Percentiles rank a stretch among this genome's conserved stretches.
Conservation (phyloP, 2,888 invertebrate species). For the Spialia ferax region DNA sequence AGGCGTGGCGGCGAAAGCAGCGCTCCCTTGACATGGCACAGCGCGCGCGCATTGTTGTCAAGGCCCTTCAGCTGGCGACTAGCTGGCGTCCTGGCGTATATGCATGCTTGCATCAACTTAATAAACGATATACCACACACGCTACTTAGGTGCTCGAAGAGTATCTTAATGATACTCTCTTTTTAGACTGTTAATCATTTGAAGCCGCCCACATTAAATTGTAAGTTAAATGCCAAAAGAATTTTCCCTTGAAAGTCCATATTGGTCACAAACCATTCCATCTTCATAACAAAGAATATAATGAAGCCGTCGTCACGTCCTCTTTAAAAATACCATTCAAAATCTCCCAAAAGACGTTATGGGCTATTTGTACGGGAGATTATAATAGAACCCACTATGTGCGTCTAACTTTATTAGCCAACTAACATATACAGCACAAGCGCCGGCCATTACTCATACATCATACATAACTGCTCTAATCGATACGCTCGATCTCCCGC, state of each 20-base stretch:
- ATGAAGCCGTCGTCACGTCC: too few species aligned
- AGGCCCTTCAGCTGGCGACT: not conserved
- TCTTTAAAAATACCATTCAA: not conserved
- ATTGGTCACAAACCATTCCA: too few species aligned
- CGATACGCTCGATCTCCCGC: conserved; percentile 43
- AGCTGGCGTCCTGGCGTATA: not conserved
- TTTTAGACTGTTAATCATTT: too few species aligned
- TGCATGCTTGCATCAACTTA: not conserved
- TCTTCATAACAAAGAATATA: too few species aligned
- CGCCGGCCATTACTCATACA: conserved; percentile 36
- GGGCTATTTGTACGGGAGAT: not conserved
- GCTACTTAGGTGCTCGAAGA: too few species aligned
- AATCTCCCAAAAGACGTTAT: not conserved
- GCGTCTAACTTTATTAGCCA: conserved; percentile 15
- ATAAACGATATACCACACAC: not conserved
- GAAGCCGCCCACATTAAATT: too few species aligned
- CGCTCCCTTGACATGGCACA: not conserved
- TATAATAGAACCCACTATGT: not conserved
- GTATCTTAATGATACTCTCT: too few species aligned
- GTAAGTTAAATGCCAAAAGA: too few species aligned
- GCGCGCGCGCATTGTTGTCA: not conserved
- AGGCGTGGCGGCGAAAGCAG: not conserved
- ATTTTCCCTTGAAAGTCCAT: too few species aligned
- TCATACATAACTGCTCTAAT: conserved; percentile 41
- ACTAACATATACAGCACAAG: conserved; percentile 26